Evolutionary conservation across 2,888 invertebrate species (phyloP), one percentile per base, ranked within the genome.

Genomic region (Rhogogaster chlorosoma): DNA sequence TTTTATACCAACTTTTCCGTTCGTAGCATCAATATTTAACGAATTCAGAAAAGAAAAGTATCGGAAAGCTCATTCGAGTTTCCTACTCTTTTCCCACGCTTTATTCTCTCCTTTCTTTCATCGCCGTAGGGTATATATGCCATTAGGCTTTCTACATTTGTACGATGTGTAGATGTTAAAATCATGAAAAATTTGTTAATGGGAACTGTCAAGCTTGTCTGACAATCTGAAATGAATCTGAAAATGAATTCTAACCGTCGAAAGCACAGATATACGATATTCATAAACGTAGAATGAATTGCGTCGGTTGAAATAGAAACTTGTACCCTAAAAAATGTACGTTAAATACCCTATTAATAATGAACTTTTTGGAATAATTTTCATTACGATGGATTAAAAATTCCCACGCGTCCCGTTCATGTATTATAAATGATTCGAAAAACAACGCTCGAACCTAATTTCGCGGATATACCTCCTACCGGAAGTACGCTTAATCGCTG

Each of bases 11-110:
- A 61, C 67, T 67, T 67, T 6, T 32, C 18, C 67, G 29, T 67
- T 67, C 67, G 7, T 26, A 42, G 49, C 42, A 42, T 75, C 75
- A 75, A 49, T 75, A 49, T 49, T 42, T 29, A 75, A 49, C 75
- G 75, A 26, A 67, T 32, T 67, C 15, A 67, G 32, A 18, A 53
- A 3, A 53, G 53, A 67, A 67, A 32, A 67, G 67, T 32, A 67
- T 18, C 18, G 67, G 67, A 67, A 32, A 32, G 32, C 32, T 67
- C 32, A 67, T 12, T 42, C 42, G 22, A 73, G 9, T 38, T 26
- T 73, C 42, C 26, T 22, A 36, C 22, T 42, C 26, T 73, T 42
- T 38, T 73, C 9, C 61, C 61, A 12, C 3, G 12, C 22, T 10
- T 12, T 42, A 1, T 42, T 12, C 9, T 10, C 26, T 73, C 12